phyloP scores from a whole-genome alignment of 2,797 vertebrate species.

The Cryptoprocta ferox region DNA sequence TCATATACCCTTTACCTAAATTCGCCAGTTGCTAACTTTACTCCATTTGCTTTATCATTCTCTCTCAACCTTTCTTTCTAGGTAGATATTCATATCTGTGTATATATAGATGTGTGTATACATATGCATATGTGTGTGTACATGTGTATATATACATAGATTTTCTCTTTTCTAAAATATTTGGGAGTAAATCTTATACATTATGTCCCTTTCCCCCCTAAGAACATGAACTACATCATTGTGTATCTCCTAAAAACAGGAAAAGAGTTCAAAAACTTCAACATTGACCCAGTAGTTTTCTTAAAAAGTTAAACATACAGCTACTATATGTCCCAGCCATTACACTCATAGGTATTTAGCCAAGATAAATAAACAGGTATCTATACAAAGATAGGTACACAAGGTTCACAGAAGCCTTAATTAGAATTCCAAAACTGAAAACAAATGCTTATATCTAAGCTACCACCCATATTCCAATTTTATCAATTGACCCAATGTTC shows the following conservation, averaged over 20 bases:
- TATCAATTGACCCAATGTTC: neutral
- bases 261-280: neutral
- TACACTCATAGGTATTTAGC: neutral
- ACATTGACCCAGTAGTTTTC: neutral
- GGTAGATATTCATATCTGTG: neutral
- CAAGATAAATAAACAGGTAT: neutral
- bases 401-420: neutral
- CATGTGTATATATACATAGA: neutral
- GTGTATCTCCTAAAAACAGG: neutral
- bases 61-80: neutral
- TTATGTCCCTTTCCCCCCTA: neutral
- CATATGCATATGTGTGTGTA: neutral
- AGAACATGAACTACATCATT: neutral
- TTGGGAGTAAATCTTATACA: neutral
- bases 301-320: neutral
- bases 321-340: neutral
- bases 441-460: neutral
- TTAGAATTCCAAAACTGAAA: neutral
- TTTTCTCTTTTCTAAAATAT: neutral
- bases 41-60: neutral
- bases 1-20: neutral
- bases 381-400: neutral
- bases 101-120: neutral
- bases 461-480: neutral
- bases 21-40: neutral